Conservation (phyloP, 2,797 vertebrate genomes). For the Sandelia bainsii region DNA sequence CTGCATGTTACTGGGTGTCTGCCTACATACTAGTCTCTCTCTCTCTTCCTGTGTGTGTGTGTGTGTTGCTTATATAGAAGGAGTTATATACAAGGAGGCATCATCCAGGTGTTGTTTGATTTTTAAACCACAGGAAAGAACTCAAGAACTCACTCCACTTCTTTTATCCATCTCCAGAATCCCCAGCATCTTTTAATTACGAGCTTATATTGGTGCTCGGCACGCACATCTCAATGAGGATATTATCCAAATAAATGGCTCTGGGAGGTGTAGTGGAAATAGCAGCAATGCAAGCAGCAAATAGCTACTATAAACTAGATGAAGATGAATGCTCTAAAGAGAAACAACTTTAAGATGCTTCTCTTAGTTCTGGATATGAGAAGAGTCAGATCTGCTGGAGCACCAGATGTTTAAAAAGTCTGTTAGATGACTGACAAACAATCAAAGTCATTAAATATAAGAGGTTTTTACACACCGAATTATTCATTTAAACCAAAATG, state of each 20-base stretch:
- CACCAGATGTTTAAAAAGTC: slow-evolving; percentile 43
- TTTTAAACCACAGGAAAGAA: slow-evolving; percentile 65
- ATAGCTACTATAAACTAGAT: slow-evolving; percentile 41
- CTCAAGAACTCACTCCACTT: slow-evolving; percentile 55
- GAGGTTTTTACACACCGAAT: slow-evolving; percentile 5
- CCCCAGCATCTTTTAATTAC: slow-evolving; percentile 79
- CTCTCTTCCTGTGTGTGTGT: slow-evolving; percentile 5
- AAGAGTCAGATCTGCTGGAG: slow-evolving; percentile 6
- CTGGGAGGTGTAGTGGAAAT: slow-evolving; percentile 59
- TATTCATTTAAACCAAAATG: no score
- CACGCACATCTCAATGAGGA: slow-evolving; percentile 53
- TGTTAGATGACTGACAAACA: slow-evolving; percentile 23
- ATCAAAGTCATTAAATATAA: slow-evolving; percentile 27
- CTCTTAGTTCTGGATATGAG: slow-evolving; percentile 29
- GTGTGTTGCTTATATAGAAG: slow-evolving; percentile 11
- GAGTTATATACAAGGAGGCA: slow-evolving; percentile 22
- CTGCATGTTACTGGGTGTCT: slow-evolving; percentile 19
- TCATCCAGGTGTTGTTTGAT: slow-evolving; percentile 55
- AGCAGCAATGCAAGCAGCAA: slow-evolving; percentile 36
- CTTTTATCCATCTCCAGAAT: slow-evolving; percentile 44
- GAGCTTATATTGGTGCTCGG: slow-evolving; percentile 61
- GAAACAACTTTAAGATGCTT: slow-evolving; percentile 41
- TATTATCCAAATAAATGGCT: slow-evolving; percentile 68
- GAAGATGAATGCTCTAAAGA: slow-evolving; percentile 41
- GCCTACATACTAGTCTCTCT: slow-evolving; percentile 2